phyloP scores from a whole-genome alignment of 2,113 vertebrate species.

The Oplegnathus fasciatus region DNA sequence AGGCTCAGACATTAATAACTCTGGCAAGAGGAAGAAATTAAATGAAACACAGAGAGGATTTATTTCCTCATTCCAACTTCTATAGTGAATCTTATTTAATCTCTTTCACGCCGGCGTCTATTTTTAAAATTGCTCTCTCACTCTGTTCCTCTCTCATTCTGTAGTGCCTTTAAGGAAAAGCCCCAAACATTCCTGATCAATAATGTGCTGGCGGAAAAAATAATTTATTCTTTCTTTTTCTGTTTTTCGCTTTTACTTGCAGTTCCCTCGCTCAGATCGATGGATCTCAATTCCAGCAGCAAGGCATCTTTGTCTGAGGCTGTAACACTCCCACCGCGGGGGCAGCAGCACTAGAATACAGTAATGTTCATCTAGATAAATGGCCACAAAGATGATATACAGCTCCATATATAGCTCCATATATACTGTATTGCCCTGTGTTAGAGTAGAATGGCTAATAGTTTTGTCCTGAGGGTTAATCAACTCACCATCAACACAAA shows the following conservation, averaged over 20 bases:
- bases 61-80: slow-evolving; percentile 63
- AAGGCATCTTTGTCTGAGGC: slow-evolving; percentile 35
- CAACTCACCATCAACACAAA: slow-evolving; percentile 39
- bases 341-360: background rate
- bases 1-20: slow-evolving; percentile 74
- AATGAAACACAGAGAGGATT: slow-evolving; percentile 70
- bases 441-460: slow-evolving; percentile 9
- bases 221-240: slow-evolving; percentile 45
- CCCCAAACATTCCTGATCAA: slow-evolving; percentile 63
- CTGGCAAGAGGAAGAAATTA: slow-evolving; percentile 56
- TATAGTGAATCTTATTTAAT: slow-evolving; percentile 63
- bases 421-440: background rate
- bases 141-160: slow-evolving; percentile 37
- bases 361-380: slow-evolving; percentile 31
- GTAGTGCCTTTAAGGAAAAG: slow-evolving; percentile 36
- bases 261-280: slow-evolving; percentile 43
- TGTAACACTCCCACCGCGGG: background rate
- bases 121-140: slow-evolving; percentile 41
- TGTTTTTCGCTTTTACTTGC: slow-evolving; percentile 33
- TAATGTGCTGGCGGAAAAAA: slow-evolving; percentile 50
- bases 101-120: slow-evolving; percentile 36
- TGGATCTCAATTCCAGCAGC: slow-evolving; percentile 52
- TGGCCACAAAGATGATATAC: slow-evolving; percentile 7
- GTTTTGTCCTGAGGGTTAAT: slow-evolving; percentile 34
- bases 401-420: slow-evolving; percentile 2